These are phyloP conservation scores for Ectobius pallidus DNA, from an alignment of 2,888 invertebrate genomes.

Conservation along the genomic window DNA sequence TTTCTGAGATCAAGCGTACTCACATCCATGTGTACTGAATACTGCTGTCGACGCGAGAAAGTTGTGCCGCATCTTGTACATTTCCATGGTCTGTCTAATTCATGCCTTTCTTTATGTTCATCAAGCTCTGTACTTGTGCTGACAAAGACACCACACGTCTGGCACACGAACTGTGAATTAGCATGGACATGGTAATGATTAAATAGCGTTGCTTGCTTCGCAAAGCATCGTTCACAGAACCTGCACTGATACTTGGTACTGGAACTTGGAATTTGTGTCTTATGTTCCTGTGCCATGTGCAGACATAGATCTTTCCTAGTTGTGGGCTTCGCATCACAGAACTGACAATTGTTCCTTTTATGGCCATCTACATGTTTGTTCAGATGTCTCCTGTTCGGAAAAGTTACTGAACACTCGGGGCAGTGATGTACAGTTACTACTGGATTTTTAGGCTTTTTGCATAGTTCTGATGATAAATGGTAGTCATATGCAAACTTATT, in stretches of 20 bases:
- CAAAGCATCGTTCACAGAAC: conserved; percentile 48
- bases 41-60: conserved; percentile 50
- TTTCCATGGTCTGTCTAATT: conserved; percentile 45
- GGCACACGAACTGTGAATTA: conserved; percentile 47
- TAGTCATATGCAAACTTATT: conserved; percentile 9
- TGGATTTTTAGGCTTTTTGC: neutral
- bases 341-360: conserved; percentile 46
- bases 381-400: conserved; percentile 34
- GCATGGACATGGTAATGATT: conserved; percentile 49
- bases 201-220: conserved; percentile 47
- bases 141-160: conserved; percentile 49
- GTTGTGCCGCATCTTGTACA: conserved; percentile 47
- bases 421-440: neutral
- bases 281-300: conserved; percentile 47
- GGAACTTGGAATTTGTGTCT: conserved; percentile 44
- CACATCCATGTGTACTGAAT: conserved; percentile 48
- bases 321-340: conserved; percentile 46
- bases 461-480: conserved; percentile 2
- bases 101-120: conserved; percentile 42
- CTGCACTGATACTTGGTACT: conserved; percentile 47
- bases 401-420: conserved; percentile 6
- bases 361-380: conserved; percentile 48
- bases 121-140: conserved; percentile 44
- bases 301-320: conserved; percentile 46
- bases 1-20: too few relatives aligned